Base-by-base conservation (phyloP, 2,888 invertebrate genomes). In the Phalera bucephala region DNA sequence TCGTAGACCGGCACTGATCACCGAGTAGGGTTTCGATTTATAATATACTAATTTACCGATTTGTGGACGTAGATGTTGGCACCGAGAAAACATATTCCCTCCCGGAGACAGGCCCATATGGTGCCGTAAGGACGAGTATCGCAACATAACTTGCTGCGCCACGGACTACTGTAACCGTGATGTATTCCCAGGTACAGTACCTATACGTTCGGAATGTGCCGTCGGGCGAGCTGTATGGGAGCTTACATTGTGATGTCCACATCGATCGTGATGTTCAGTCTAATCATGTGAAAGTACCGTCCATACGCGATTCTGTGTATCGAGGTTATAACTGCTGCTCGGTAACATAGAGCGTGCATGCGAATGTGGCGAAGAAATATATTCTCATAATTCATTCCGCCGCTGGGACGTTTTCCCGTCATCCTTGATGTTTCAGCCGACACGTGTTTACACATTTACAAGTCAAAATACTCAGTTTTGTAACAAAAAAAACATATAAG, bases 81-180 rank as follows among this genome's bases (percentile, higher is more conserved):
- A 87, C 72, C 84, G 80, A 79, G 83, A 83, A 70, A 81, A 75
- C 64, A 83, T 91, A 71, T 91, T 93, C 73, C 92, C 92, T 64
- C 92, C 92, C 53, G 91, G 91, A 69, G 87, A 81, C 73, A 81
- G 80, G 79, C 92, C 93, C 52, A 84, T 91, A 65, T 91, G 91
- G 91, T 93, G 93, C 86, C 90, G 91, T 63, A 83, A 84, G 53
- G 66, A 72, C 43, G 78, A 81, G 55, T 66, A 66, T 35, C 68
- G 73, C 47, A 80, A 76, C 66, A 80, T 89, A 52, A 70, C 72
- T 59, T 95, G 94, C 93, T 95, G 94, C 89, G 78, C 91, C 66
- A 88, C 91, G 79, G 94, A 94, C 91, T 93, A 90, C 91, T 95
- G 95, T 93, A 95, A 94, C 73, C 77, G 73, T 69, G 63, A 69